Evolutionary conservation across 2,797 vertebrate species (phyloP), one percentile per base, ranked within the genome.

Genomic region (Peromyscus nudipes): DNA sequence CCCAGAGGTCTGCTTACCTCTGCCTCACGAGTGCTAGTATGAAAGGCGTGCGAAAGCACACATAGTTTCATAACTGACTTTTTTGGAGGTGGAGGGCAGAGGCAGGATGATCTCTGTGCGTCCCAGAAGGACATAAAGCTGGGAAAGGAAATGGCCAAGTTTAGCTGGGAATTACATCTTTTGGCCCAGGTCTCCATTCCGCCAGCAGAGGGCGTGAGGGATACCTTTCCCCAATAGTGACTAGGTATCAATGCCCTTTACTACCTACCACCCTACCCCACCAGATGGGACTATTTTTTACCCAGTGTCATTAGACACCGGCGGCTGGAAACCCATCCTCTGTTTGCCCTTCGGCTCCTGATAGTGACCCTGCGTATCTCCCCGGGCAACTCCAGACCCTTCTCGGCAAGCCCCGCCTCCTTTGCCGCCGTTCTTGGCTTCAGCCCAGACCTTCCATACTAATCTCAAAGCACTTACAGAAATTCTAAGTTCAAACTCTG

Each of bases 281-380:
- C 69, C 67, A 4, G 71, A 88, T 29, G 77, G 71, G 79, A 90
- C 88, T 98, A 98, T 98, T 98, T 86, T 98, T 98, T 97, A 96
- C n/a, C 52, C 55, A 10, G 89, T 96, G 97, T 97, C 93, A 98
- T 69, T 29, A 40, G 97, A 97, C 85, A 98, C 97, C 79, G 0
- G 67, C 21, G 69, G 62, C 97, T 96, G 89, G 85, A 96, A 97
- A 79, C 95, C 86, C 91, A 62, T 37, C 73, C 49, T 80, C 90
- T n/a, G 69, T 90, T 87, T 97, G 97, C 89, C 97, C 97, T 97
- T 97, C 71, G 77, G 92, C 43, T 83, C 88, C 95, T 92, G 27
- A 43, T 21, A 94, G 75, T 96, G 97, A 97, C 97, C 95, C 97
- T 79, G 76, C 17, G 73, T 82, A 79, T 96, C 94, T 86, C n/a